A percentile compares a stretch with the other conserved stretches of the same genome.
phyloP scores from a whole-genome alignment of 2,797 vertebrate genomes.

The Vultur gryphus region DNA sequence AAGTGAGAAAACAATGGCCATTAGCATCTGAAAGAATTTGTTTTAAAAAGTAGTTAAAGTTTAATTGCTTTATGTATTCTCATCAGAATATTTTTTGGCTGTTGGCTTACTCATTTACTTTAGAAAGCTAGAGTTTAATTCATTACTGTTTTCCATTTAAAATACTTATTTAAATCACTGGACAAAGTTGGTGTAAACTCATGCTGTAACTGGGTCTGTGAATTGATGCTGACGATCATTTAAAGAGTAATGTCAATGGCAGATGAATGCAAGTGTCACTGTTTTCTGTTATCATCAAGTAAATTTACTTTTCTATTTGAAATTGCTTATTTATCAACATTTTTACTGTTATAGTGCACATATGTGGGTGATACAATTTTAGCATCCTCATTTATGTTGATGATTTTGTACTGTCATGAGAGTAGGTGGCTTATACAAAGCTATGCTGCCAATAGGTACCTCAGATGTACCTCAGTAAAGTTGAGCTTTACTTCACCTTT shows the following conservation, averaged over 20 bases:
- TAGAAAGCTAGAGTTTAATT: conserved; percentile 49
- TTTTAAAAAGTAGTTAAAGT: conserved; percentile 70
- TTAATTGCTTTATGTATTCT: conserved; percentile 69
- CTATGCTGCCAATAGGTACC: not conserved
- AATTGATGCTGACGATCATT: not conserved
- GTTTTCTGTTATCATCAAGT: not conserved
- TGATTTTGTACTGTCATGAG: not conserved
- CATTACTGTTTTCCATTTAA: conserved; percentile 28
- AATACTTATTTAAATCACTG: conserved; percentile 25
- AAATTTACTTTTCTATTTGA: not conserved
- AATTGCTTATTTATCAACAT: not conserved
- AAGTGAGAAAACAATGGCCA: conserved; percentile 75
- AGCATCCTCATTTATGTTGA: not conserved
- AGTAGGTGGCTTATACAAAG: not conserved
- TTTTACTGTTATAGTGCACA: not conserved
- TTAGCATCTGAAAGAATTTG: conserved; percentile 79
- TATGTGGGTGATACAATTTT: not conserved
- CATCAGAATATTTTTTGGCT: conserved; percentile 41
- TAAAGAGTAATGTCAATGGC: not conserved
- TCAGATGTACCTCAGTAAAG: not conserved
- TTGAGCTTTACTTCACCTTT: not conserved
- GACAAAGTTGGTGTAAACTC: conserved; percentile 10
- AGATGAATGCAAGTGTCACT: not conserved
- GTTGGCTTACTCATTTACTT: conserved; percentile 47
- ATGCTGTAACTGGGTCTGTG: not conserved